A percentile compares a stretch with the other conserved stretches of the same genome.
These are phyloP conservation scores for Bostrychus sinensis DNA, from an alignment of 2,113 vertebrate species.

Conservation along the genomic window DNA sequence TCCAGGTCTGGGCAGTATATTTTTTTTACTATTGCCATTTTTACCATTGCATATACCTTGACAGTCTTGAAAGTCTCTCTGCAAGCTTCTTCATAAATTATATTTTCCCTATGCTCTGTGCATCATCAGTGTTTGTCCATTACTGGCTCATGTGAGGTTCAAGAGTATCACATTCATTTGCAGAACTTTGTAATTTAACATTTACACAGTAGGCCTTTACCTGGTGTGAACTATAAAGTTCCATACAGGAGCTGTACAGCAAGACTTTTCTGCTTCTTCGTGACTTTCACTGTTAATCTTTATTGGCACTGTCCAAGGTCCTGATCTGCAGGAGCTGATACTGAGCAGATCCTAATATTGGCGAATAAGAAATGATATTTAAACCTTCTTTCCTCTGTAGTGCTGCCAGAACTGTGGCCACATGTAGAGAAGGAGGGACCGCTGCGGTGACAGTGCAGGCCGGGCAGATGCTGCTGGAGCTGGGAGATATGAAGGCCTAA, in stretches of 20 bases:
- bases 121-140: too few relatives aligned
- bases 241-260: too few relatives aligned
- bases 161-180: too few relatives aligned
- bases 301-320: constrained; percentile 20
- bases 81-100: too few relatives aligned
- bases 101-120: too few relatives aligned
- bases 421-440: constrained; percentile 39
- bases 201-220: neutral
- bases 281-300: constrained; percentile 4
- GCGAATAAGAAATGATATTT: constrained; percentile 14
- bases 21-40: too few relatives aligned
- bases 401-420: constrained; percentile 58
- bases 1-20: too few relatives aligned
- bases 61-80: too few relatives aligned
- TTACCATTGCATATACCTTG: too few relatives aligned
- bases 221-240: constrained; percentile 1
- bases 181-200: too few relatives aligned
- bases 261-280: neutral
- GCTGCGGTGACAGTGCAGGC: constrained; percentile 15
- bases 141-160: too few relatives aligned
- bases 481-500: constrained; percentile 28
- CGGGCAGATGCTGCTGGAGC: constrained; percentile 52
- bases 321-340: constrained; percentile 29
- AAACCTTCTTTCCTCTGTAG: constrained; percentile 56
- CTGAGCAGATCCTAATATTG: constrained; percentile 21